Evolutionary conservation across 2,888 invertebrate species (phyloP), one percentile per base, ranked within the genome.

Genomic region (Seladonia tumulorum): DNA sequence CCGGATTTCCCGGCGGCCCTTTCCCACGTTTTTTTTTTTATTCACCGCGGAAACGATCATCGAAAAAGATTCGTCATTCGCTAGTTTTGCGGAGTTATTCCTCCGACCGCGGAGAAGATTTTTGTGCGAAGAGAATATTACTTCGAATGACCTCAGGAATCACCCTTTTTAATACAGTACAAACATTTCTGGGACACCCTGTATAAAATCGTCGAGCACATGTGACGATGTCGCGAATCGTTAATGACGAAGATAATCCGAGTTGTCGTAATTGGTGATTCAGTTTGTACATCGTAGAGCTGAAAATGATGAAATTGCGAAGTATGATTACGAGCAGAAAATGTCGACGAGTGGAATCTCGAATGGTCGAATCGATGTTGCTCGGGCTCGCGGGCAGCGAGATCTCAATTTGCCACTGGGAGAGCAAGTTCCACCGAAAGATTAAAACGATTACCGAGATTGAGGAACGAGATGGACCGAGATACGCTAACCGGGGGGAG

Each of bases 361-460:
- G 18, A 42, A 35, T 16, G 70, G 39, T 14, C n/a, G 53, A 68
- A 82, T 82, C 85, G 85, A 85, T 86, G 79, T 29, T 29, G 16
- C 18, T 29, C 29, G 8, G 18, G 29, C 29, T 22, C 66, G 35
- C 29, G 16, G 7, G 39, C 71, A 60, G 86, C 75, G 85, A 88
- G 83, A 88, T 86, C 89, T 87, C 89, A 90, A 90, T 90, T 90
- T 90, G 84, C 82, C 79, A 53, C 60, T 42, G 70, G 81, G 22
- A 71, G 75, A 60, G 77, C 82, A 72, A 72, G 76, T n/a, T 77
- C 72, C 77, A 57, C 75, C 82, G 85, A 88, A 77, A 86, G 89
- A 91, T 90, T 90, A 88, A 89, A 91, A 90, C 90, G 91, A 91
- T 92, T 92, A 90, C 84, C 81, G 85, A 87, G 89, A 90, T 90